Conservation (phyloP, 2,113 vertebrate genomes). For the Anas platyrhynchos region DNA sequence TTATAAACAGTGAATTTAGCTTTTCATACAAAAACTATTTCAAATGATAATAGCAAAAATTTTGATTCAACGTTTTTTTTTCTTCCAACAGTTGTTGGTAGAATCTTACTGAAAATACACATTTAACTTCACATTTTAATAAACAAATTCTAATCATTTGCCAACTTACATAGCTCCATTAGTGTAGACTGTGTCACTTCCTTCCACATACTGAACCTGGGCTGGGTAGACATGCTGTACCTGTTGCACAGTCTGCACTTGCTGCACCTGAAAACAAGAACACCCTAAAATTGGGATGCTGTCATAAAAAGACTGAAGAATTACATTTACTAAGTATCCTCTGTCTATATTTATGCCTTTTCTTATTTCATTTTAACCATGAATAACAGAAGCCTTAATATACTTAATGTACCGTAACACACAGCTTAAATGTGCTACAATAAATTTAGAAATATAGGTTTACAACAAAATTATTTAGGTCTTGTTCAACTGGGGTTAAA, state of each 20-base stretch:
- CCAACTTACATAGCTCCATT: slow-evolving; percentile 88
- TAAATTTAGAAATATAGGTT: neutral
- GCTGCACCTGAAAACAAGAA: slow-evolving; percentile 80
- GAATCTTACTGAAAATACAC: neutral
- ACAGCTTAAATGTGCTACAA: neutral
- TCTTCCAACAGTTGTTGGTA: neutral
- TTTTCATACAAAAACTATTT: neutral
- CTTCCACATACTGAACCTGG: slow-evolving; percentile 88
- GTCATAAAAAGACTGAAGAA: neutral
- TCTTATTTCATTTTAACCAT: neutral
- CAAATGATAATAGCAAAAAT: neutral
- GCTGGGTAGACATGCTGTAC: slow-evolving; percentile 87
- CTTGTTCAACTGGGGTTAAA: neutral
- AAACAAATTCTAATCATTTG: neutral
- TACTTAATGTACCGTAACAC: neutral
- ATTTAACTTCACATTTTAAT: neutral
- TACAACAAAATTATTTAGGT: neutral
- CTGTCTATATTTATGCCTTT: neutral
- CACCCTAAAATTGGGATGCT: neutral
- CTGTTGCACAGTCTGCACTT: slow-evolving; percentile 84
- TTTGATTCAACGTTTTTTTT: neutral
- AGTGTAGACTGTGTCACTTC: slow-evolving; percentile 85
- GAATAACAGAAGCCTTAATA: neutral
- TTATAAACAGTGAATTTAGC: neutral
- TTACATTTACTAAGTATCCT: neutral